These are phyloP conservation scores for Arizona elegans DNA, from an alignment of 2,113 vertebrate species.

Conservation along the genomic window DNA sequence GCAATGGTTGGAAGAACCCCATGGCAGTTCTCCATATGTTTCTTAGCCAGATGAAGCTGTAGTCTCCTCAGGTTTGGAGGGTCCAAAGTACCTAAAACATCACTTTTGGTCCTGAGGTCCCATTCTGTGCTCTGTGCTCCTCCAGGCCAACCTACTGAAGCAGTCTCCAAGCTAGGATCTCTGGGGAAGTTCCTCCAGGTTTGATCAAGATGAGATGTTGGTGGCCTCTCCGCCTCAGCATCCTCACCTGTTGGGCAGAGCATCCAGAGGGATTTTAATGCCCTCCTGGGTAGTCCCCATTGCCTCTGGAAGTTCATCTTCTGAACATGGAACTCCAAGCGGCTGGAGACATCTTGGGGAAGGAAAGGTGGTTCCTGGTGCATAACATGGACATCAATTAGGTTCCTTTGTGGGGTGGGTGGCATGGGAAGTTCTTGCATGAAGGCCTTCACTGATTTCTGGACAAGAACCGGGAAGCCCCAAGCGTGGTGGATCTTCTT, in stretches of 20 bases:
- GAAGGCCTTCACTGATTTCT: neutral
- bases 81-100: neutral
- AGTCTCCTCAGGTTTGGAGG: neutral
- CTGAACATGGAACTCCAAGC: neutral
- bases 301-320: neutral
- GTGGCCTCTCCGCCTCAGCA: neutral
- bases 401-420: too few species aligned
- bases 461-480: neutral
- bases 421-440: neutral
- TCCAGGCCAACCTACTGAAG: too few species aligned
- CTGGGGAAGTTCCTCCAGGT: too few species aligned
- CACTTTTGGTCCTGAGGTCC: neutral
- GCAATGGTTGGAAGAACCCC: neutral
- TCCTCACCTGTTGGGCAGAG: neutral
- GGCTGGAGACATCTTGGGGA: too few species aligned
- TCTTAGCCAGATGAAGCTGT: neutral
- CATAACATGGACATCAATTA: accelerated
- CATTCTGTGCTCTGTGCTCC: neutral
- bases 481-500: conserved; percentile 24
- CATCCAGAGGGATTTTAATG: neutral
- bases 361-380: neutral
- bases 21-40: neutral
- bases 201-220: neutral
- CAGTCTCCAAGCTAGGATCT: neutral
- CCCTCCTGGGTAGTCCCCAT: neutral